Evolutionary conservation across 2,888 invertebrate species (phyloP).

Genomic region (Galerucella nymphaeae): DNA sequence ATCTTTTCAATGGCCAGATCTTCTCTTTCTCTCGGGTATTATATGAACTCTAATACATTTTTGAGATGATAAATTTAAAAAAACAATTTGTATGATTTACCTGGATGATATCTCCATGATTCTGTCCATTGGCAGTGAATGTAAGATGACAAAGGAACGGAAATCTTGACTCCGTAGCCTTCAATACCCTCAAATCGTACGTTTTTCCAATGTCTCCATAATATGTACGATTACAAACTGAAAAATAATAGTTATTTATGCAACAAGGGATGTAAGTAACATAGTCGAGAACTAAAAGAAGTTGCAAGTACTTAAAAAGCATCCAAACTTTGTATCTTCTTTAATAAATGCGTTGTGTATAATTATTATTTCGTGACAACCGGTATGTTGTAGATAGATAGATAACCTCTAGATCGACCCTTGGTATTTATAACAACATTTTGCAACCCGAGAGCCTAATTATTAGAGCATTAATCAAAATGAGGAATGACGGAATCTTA

Average conservation of each 20-base stretch:
- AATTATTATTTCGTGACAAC: no score
- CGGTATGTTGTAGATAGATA: background rate
- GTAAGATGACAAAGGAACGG: constrained; percentile 92
- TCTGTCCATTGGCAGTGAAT: constrained; percentile 89
- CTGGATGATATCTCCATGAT: constrained; percentile 90
- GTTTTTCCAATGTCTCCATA: constrained; percentile 88
- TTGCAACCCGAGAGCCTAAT: background rate
- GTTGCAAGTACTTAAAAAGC: no score
- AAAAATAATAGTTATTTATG: constrained; percentile 43
- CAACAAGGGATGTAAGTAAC: no score
- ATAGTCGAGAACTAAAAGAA: no score
- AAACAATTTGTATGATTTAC: constrained; percentile 60
- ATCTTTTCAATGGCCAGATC: no score
- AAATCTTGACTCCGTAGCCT: constrained; percentile 78
- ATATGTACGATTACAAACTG: constrained; percentile 91
- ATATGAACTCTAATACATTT: no score
- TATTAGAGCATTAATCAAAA: constrained; percentile 7
- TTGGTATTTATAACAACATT: background rate
- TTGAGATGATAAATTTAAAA: no score
- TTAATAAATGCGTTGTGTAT: no score
- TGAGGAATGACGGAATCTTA: constrained; percentile 12
- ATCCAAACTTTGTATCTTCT: no score
- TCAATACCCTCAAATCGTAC: constrained; percentile 81
- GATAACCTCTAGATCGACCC: constrained; percentile 9
- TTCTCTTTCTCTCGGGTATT: no score